These are phyloP conservation scores for Sigmodon hispidus DNA, from an alignment of 2,113 vertebrate species.

Conservation along the genomic window DNA sequence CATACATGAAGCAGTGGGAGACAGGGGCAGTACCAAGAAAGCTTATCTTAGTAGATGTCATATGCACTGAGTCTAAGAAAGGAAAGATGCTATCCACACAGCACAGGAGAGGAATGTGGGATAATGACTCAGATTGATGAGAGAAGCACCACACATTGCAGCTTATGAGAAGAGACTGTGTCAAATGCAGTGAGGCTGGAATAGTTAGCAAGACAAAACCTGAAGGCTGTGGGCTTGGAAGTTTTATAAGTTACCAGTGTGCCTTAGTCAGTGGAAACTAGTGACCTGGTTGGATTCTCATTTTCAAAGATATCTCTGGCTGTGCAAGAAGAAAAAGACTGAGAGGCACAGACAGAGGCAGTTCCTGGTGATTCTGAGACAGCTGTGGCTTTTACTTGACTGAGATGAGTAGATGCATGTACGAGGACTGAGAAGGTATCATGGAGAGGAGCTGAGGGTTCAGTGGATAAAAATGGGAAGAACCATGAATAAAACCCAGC, in stretches of 20 bases:
- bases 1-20: background rate
- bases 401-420: background rate
- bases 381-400: background rate
- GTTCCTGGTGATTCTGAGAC: background rate
- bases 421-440: no score
- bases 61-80: background rate
- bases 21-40: background rate
- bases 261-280: background rate
- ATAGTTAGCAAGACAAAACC: background rate
- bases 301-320: background rate
- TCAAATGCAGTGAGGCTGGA: rapidly evolving
- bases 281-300: background rate
- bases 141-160: background rate
- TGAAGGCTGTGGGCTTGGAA: background rate
- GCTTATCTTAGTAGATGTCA: background rate
- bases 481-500: background rate
- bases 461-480: background rate
- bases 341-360: background rate
- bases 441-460: background rate
- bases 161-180: background rate
- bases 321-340: background rate
- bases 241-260: background rate
- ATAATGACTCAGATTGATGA: background rate
- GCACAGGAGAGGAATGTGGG: rapidly evolving
- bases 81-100: background rate